phyloP scores from a whole-genome alignment of 2,113 vertebrate species.

The Pyxicephalus adspersus region DNA sequence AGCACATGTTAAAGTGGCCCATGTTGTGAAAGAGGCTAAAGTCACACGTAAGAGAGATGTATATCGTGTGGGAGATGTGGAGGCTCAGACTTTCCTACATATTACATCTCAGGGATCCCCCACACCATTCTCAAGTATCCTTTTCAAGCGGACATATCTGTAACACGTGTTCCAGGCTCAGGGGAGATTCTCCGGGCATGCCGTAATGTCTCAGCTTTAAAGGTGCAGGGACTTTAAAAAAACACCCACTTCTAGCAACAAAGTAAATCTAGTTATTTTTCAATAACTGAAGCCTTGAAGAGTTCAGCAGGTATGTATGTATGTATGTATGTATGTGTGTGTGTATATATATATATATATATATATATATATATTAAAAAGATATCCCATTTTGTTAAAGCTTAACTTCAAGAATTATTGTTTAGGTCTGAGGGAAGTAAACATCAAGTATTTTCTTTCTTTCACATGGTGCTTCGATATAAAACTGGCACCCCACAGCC shows the following conservation, averaged over 20 bases:
- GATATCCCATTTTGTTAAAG: too few relatives aligned
- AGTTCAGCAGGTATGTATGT: too few relatives aligned
- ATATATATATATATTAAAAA: background rate
- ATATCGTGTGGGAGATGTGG: background rate
- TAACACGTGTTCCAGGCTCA: slow-evolving; percentile 3
- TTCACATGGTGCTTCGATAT: too few relatives aligned
- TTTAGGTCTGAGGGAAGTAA: too few relatives aligned
- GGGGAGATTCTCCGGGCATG: slow-evolving; percentile 37
- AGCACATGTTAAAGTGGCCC: background rate
- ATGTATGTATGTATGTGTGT: background rate
- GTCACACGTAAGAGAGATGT: background rate
- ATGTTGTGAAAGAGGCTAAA: background rate
- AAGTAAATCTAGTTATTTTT: background rate
- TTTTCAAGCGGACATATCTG: background rate
- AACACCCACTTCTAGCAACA: background rate
- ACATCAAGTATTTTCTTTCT: too few relatives aligned
- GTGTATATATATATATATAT: background rate
- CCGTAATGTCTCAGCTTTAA: slow-evolving; percentile 28
- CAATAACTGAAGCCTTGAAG: background rate
- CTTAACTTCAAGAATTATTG: too few relatives aligned
- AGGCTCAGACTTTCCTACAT: background rate
- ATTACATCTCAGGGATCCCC: slow-evolving; percentile 29
- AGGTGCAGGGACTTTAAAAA: background rate
- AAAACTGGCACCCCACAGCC: too few relatives aligned
- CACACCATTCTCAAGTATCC: background rate